Conservation (phyloP, 2,113 vertebrate genomes). For the Setophaga petechia region DNA sequence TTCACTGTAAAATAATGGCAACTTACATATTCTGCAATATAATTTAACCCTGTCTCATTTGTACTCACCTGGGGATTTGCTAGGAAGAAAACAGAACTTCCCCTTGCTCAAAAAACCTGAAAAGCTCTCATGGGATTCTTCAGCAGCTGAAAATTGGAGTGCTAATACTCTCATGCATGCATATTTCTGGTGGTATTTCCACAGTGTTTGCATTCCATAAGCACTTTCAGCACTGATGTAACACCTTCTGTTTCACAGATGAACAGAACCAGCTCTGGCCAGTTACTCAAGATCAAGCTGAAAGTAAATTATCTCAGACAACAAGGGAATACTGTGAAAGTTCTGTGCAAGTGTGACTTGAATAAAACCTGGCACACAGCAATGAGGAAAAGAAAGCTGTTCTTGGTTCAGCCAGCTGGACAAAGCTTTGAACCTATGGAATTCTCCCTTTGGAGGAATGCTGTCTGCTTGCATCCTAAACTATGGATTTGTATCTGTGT, state of each 20-base stretch:
- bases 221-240: not conserved
- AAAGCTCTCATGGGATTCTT: not conserved
- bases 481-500: not conserved
- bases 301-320: slow-evolving; percentile 34
- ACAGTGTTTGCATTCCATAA: not conserved
- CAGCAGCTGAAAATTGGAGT: not conserved
- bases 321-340: not conserved
- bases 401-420: not conserved
- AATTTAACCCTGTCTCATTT: not conserved
- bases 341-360: not conserved
- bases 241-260: slow-evolving; percentile 6
- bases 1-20: not conserved
- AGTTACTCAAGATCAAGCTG: slow-evolving; percentile 22
- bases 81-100: not conserved
- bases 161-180: not conserved
- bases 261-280: not conserved
- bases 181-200: not conserved
- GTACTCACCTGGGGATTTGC: not conserved
- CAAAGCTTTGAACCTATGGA: not conserved
- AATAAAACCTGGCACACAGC: not conserved
- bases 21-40: not conserved
- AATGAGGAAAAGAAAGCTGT: not conserved
- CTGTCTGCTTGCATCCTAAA: not conserved
- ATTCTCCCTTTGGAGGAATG: not conserved
- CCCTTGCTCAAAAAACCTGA: not conserved